Percentiles rank a stretch among this genome's conserved stretches.
Evolutionary conservation across 2,113 vertebrate species (phyloP).

Genomic region (Catagonus wagneri): DNA sequence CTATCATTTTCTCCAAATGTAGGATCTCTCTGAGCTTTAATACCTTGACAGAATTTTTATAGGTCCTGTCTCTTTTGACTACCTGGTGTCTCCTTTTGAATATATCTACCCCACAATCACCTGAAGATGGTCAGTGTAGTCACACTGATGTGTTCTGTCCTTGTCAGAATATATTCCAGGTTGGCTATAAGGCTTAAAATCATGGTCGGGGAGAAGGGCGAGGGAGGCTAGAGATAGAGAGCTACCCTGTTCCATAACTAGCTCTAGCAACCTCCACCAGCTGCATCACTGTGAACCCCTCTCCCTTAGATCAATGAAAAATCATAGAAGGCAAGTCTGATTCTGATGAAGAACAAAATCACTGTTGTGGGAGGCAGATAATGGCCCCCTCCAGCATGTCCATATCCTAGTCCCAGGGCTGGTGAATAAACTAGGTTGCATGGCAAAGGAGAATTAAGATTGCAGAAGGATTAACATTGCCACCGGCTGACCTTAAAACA

Average conservation of each 20-base stretch:
- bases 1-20: neutral
- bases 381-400: neutral
- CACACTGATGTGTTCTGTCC: neutral
- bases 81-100: neutral
- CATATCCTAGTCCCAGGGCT: neutral
- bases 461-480: neutral
- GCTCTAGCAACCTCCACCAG: neutral
- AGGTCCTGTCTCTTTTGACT: neutral
- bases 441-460: neutral
- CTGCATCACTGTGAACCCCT: neutral
- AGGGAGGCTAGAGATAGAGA: neutral
- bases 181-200: neutral
- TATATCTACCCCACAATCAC: neutral
- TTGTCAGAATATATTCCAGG: neutral
- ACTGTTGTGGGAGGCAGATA: neutral
- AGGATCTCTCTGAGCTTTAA: neutral
- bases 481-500: neutral
- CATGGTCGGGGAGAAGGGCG: neutral
- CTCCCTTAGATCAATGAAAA: neutral
- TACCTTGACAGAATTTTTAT: neutral
- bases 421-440: neutral
- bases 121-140: neutral
- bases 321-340: neutral
- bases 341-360: neutral
- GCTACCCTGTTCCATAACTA: neutral